phyloP scores from a whole-genome alignment of 2,888 invertebrate genomes.

The Phasia obesa region DNA sequence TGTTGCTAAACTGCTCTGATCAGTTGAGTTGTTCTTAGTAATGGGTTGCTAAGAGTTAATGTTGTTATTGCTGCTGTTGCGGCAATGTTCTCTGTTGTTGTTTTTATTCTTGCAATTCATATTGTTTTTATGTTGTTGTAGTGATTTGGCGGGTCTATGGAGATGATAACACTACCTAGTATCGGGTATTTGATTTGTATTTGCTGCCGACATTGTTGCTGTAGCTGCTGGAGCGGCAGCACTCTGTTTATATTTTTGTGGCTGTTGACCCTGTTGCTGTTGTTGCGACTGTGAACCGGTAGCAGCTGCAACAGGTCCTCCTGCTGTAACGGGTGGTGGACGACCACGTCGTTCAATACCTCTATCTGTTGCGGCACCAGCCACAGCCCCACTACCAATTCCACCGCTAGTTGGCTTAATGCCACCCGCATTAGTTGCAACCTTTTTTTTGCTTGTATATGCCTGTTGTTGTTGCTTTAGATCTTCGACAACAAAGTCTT shows the following conservation, averaged over 20 bases:
- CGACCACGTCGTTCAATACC: conserved; percentile 80
- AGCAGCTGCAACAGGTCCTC: conserved; percentile 74
- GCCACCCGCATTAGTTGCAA: conserved; percentile 73
- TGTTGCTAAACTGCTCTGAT: conserved; percentile 66
- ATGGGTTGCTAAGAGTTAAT: conserved; percentile 67
- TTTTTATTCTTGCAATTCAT: conserved; percentile 68
- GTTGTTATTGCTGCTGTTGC: conserved; percentile 57
- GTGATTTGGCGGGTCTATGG: conserved; percentile 72
- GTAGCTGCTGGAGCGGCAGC: conserved; percentile 74
- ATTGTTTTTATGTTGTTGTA: conserved; percentile 73
- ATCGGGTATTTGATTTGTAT: conserved; percentile 83
- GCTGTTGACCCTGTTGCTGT: conserved; percentile 72
- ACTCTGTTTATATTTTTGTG: conserved; percentile 80
- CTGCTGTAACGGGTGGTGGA: conserved; percentile 77
- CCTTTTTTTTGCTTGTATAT: conserved; percentile 74
- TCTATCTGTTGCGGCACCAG: conserved; percentile 78
- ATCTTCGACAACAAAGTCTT: conserved; percentile 81
- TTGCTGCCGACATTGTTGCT: conserved; percentile 79
- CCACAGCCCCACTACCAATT: conserved; percentile 69
- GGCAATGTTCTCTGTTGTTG: conserved; percentile 63
- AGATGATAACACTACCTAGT: conserved; percentile 82
- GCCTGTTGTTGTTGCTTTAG: conserved; percentile 73
- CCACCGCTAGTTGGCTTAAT: conserved; percentile 73
- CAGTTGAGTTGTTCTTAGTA: conserved; percentile 53
- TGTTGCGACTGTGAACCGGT: conserved; percentile 75